Base-by-base conservation (phyloP, 1,140 invertebrate species). In the Papilio polyxenes region DNA sequence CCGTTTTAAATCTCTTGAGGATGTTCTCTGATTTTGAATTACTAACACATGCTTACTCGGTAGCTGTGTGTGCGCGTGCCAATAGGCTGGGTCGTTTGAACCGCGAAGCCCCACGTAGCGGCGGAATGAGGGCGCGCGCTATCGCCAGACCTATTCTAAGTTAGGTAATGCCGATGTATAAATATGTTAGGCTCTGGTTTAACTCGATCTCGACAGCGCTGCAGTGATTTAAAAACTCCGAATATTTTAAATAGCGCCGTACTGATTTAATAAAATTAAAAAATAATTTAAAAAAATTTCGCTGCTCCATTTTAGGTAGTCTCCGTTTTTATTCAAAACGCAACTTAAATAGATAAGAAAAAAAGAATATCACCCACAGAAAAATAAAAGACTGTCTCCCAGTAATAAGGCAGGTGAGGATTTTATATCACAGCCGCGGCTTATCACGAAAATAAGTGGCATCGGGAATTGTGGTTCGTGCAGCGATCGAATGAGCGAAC, bases 101-200 rank as follows among this genome's bases (percentile, higher is more conserved):
- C 82, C 59, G 53, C 75, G 90, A 91, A 90, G 88, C 89, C 89
- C 86, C 87, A 88, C 87, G 85, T 86, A 87, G 84, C 83, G 85
- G 74, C 76, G 83, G 84, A 90, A 89, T 84, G 89, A 84, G 90
- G 90, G 75, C 89, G 86, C 82, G 82, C 79, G 77, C 72, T 76
- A 76, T 37, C 56, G 75, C 75, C 75, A 81, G 37, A 83, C 59
- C 72, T 83, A 69, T 74, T 80, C 75, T 77, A 83, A 77, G 69
- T 83, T 81, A 81, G 82, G 79, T 83, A 53, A 53, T 51, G 75
- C 75, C n/a, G 48, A 49, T 31, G 20, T 77, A 77, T 77, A 77
- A 77, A 77, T 77, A 77, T 51, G 20, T 77, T 77, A 76, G 75
- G 23, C 75, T 53, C 6, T 49, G 3, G 75, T 77, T 53, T 10